Evolutionary conservation across 2,888 invertebrate genomes (phyloP).

Genomic region (Cephus pygmeus): DNA sequence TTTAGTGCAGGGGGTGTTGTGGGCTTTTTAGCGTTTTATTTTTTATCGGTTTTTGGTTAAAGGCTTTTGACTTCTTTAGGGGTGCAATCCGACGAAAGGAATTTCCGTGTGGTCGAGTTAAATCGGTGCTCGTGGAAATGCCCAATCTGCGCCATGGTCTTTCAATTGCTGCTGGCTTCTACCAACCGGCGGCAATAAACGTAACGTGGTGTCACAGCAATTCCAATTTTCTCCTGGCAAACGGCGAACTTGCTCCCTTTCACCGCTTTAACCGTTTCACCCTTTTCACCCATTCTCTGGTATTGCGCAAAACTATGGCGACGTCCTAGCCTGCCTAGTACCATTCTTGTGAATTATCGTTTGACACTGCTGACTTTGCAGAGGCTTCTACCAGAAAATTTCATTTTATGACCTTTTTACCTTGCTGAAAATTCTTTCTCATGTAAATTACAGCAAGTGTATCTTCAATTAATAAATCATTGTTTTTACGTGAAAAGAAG

Average conservation of each 20-base stretch:
- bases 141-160: slow-evolving; percentile 28
- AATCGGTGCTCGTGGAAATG: slow-evolving; percentile 20
- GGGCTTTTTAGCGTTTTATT: background rate
- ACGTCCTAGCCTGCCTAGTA: slow-evolving; percentile 7
- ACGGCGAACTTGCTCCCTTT: slow-evolving; percentile 27
- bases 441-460: background rate
- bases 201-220: slow-evolving; percentile 37
- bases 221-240: slow-evolving; percentile 46
- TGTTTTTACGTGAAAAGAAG: background rate
- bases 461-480: background rate
- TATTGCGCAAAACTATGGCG: slow-evolving; percentile 14
- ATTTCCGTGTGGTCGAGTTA: slow-evolving; percentile 11
- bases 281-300: slow-evolving; percentile 19
- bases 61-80: background rate
- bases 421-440: background rate
- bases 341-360: slow-evolving; percentile 45
- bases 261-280: background rate
- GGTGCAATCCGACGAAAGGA: background rate
- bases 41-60: background rate
- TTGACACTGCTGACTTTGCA: slow-evolving; percentile 40
- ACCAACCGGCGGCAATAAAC: slow-evolving; percentile 39
- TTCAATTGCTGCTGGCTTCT: slow-evolving; percentile 31
- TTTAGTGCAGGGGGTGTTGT: background rate
- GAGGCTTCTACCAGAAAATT: background rate
- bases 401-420: background rate